Evolutionary conservation across 2,888 invertebrate species (phyloP).

Genomic region (Polia nebulosa): DNA sequence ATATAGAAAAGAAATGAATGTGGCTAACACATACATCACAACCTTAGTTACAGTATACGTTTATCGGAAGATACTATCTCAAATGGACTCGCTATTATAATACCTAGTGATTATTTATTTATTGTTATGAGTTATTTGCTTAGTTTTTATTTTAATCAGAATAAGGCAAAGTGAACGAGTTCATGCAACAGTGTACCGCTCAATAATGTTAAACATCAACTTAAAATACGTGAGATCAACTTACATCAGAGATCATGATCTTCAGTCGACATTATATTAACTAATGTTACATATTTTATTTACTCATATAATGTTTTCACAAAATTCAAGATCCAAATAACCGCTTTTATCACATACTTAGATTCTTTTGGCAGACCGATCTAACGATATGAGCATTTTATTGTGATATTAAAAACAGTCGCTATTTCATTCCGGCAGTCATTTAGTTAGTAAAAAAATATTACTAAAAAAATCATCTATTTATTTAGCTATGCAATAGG

Average conservation of each 20-base stretch:
- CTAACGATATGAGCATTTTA: conserved; percentile 60
- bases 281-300: conserved; percentile 65
- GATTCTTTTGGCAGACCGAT: conserved; percentile 60
- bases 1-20: conserved; percentile 2
- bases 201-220: conserved; percentile 71
- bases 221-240: conserved; percentile 86
- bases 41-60: conserved; percentile 32
- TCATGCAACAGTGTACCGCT: conserved; percentile 32
- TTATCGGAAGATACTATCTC: conserved; percentile 2
- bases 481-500: conserved; percentile 37
- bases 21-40: conserved; percentile 36
- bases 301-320: conserved; percentile 58
- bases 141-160: background rate
- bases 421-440: conserved; percentile 32
- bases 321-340: conserved; percentile 48
- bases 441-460: conserved; percentile 34
- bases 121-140: conserved; percentile 9
- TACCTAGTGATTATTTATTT: background rate
- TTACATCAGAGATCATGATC: conserved; percentile 85
- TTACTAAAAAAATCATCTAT: conserved; percentile 19
- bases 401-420: conserved; percentile 34
- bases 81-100: conserved; percentile 8
- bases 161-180: conserved; percentile 50
- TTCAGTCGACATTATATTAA: conserved; percentile 81
- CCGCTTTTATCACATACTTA: conserved; percentile 57